These are phyloP conservation scores for Megalops atlanticus DNA, from an alignment of 2,113 vertebrate species.

Conservation along the genomic window DNA sequence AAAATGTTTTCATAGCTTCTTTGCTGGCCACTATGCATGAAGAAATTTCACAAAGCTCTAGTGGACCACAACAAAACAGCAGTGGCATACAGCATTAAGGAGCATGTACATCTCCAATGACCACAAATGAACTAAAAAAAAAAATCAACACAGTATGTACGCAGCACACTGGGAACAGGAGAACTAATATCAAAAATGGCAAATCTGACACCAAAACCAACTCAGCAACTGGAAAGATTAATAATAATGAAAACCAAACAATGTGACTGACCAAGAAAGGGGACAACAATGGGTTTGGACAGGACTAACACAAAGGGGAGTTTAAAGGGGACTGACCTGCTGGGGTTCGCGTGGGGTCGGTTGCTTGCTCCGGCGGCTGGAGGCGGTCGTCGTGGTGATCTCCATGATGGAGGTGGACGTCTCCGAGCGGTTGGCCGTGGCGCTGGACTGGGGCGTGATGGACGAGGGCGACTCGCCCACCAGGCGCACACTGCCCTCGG, in stretches of 20 bases:
- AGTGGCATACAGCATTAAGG: background rate
- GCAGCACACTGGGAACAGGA: too few species aligned
- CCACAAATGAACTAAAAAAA: background rate
- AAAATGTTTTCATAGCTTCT: too few species aligned
- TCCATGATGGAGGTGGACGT: slow-evolving; percentile 97
- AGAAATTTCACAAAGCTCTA: background rate
- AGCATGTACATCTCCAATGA: background rate
- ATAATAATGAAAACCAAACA: background rate
- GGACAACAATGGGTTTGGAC: background rate
- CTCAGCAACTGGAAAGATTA: background rate
- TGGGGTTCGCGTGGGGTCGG: slow-evolving; percentile 91
- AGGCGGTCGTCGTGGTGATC: slow-evolving; percentile 93
- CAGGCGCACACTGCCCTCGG: slow-evolving; percentile 95
- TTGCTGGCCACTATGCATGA: background rate
- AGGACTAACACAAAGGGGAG: background rate
- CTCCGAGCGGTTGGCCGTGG: slow-evolving; percentile 94
- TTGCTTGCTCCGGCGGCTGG: slow-evolving; percentile 85
- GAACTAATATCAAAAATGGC: too few species aligned
- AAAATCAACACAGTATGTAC: too few species aligned
- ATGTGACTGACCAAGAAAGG: background rate
- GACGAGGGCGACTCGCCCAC: slow-evolving; percentile 97
- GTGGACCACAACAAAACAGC: background rate
- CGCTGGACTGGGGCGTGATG: slow-evolving; percentile 95
- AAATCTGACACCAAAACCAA: background rate
- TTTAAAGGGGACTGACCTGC: slow-evolving; percentile 73